Percentiles rank a stretch among this genome's conserved stretches.
Conservation (phyloP, 2,888 invertebrate species). For the Tolmerus cingulatus region DNA sequence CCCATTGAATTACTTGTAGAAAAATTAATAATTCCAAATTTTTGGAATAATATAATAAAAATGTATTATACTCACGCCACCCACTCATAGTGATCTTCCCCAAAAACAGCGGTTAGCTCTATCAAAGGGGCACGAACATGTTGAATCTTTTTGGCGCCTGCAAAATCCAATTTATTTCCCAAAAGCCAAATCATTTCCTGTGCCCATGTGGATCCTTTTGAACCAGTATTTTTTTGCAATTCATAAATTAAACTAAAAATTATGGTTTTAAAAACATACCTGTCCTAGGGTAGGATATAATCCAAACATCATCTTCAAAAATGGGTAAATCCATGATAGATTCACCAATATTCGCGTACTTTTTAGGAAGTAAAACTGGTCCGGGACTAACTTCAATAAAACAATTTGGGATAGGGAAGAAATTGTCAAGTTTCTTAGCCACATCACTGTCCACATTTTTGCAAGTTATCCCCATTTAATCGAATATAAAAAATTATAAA, state of each 20-base stretch:
- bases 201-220: constrained; percentile 86
- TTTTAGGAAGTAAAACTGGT: constrained; percentile 73
- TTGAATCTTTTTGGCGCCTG: constrained; percentile 70
- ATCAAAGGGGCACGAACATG: constrained; percentile 74
- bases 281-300: constrained; percentile 88
- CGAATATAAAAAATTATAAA: not conserved
- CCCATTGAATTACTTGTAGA: constrained; percentile 64
- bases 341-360: constrained; percentile 73
- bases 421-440: constrained; percentile 69
- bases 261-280: constrained; percentile 66
- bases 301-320: constrained; percentile 80
- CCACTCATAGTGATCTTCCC: constrained; percentile 69
- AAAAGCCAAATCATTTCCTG: constrained; percentile 95
- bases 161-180: constrained; percentile 79
- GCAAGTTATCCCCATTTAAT: constrained; percentile 60
- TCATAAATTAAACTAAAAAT: not conserved
- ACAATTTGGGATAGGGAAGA: constrained; percentile 74
- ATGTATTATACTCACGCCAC: constrained; percentile 65
- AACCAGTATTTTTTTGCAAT: not conserved
- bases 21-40: not conserved
- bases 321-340: constrained; percentile 77
- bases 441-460: constrained; percentile 70
- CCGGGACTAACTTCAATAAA: constrained; percentile 79
- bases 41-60: not conserved
- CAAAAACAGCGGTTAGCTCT: constrained; percentile 73